A percentile compares a stretch with the other conserved stretches of the same genome.
phyloP scores from a whole-genome alignment of 1,140 invertebrate genomes.

The Trinorchestia longiramus region DNA sequence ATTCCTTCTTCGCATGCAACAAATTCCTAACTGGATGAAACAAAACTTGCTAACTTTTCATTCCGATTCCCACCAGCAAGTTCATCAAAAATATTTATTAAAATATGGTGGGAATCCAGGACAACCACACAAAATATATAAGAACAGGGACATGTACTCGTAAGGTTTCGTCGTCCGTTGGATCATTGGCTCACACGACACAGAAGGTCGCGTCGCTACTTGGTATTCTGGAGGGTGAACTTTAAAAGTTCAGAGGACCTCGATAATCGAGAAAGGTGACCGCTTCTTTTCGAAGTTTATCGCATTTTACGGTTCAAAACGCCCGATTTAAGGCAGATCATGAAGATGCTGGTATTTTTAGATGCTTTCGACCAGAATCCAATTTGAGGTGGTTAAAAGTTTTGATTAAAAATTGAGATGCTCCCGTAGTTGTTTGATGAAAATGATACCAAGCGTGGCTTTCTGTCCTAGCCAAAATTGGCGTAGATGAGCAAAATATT shows the following conservation, averaged over 20 bases:
- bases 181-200: neutral
- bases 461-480: neutral
- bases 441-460: neutral
- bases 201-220: neutral
- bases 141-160: neutral
- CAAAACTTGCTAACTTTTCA: neutral
- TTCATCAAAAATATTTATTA: neutral
- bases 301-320: constrained; percentile 20
- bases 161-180: neutral
- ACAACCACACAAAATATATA: neutral
- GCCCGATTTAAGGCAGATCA: constrained; percentile 40
- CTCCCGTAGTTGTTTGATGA: neutral
- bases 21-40: neutral
- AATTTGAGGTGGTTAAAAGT: constrained; percentile 38
- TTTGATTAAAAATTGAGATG: constrained; percentile 38
- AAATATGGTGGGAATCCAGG: neutral
- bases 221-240: neutral
- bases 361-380: constrained; percentile 40
- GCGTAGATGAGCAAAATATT: neutral
- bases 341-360: constrained; percentile 13
- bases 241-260: constrained; percentile 30
- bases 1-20: neutral
- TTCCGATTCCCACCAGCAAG: neutral
- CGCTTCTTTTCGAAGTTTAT: constrained; percentile 38
- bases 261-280: constrained; percentile 54